Evolutionary conservation across 2,888 invertebrate species (phyloP).

Genomic region (Diogma glabrata): DNA sequence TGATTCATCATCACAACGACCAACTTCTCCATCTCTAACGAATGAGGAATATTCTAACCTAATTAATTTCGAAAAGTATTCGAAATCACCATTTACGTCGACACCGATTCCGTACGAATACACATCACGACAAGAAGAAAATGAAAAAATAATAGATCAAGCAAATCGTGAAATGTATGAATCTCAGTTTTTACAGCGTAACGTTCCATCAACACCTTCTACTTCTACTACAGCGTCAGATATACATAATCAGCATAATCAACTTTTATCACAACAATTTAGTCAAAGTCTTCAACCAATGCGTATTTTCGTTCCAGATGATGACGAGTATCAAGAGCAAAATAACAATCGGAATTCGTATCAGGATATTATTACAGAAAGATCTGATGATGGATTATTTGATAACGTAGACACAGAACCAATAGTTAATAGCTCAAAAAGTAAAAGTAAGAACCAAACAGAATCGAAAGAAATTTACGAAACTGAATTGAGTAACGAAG

Average conservation of each 20-base stretch:
- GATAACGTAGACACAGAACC: no score
- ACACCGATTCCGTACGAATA: constrained; percentile 7
- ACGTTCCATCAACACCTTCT: constrained; percentile 15
- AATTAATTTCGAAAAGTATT: background rate
- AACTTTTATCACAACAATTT: constrained; percentile 29
- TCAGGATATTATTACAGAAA: constrained; percentile 26
- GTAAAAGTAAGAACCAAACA: no score
- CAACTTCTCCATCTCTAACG: background rate
- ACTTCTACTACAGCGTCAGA: constrained; percentile 13
- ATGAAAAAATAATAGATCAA: constrained; percentile 24
- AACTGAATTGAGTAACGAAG: no score
- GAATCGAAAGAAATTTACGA: no score
- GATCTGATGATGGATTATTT: constrained; percentile 22
- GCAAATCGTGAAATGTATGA: constrained; percentile 22
- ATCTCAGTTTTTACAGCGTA: background rate
- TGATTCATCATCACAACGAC: background rate
- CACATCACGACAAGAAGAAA: constrained; percentile 16
- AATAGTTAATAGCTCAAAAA: no score
- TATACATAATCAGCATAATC: constrained; percentile 30
- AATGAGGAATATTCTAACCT: constrained; percentile 9
- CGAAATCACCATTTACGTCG: background rate
- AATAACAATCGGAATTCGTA: no score
- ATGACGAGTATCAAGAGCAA: constrained; percentile 23
- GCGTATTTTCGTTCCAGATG: constrained; percentile 41
- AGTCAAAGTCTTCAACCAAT: constrained; percentile 32